A percentile compares a stretch with the other conserved stretches of the same genome.
These are phyloP conservation scores for Leptinotarsa haldemani DNA, from an alignment of 2,888 invertebrate genomes.

Conservation along the genomic window DNA sequence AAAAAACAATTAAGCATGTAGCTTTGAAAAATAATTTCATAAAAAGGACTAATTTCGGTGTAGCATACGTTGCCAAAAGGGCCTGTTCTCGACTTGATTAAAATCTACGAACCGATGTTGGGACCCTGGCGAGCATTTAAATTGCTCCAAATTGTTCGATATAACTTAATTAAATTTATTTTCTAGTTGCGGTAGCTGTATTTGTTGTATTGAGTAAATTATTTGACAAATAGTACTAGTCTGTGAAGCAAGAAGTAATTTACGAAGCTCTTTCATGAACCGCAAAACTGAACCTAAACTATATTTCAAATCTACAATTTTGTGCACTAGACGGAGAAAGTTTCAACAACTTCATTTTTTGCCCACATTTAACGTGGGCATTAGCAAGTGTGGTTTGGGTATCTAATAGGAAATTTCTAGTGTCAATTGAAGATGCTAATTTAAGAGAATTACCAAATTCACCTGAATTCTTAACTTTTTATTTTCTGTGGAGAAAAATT, in stretches of 20 bases:
- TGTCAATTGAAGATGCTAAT: no score
- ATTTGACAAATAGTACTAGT: background rate
- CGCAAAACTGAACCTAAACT: background rate
- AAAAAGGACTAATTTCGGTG: background rate
- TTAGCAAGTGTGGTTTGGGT: no score
- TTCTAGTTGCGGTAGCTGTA: slow-evolving; percentile 5
- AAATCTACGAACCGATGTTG: slow-evolving; percentile 14
- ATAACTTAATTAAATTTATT: slow-evolving; percentile 19
- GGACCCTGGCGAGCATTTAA: slow-evolving; percentile 11
- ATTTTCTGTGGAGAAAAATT: no score
- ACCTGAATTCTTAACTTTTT: no score
- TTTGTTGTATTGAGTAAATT: slow-evolving; percentile 9
- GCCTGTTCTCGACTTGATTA: slow-evolving; percentile 17
- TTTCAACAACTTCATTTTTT: background rate
- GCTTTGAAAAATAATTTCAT: background rate
- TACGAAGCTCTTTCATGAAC: background rate
- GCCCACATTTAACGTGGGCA: no score
- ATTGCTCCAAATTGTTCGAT: slow-evolving; percentile 19
- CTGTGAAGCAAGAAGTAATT: slow-evolving; percentile 1
- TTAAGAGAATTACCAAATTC: no score
- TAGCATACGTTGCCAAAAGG: slow-evolving; percentile 10
- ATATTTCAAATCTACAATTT: background rate
- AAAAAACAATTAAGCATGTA: no score
- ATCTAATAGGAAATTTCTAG: no score
- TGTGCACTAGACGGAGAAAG: background rate